Evolutionary conservation across 2,113 vertebrate genomes (phyloP).

Genomic region (Corythaixoides concolor): DNA sequence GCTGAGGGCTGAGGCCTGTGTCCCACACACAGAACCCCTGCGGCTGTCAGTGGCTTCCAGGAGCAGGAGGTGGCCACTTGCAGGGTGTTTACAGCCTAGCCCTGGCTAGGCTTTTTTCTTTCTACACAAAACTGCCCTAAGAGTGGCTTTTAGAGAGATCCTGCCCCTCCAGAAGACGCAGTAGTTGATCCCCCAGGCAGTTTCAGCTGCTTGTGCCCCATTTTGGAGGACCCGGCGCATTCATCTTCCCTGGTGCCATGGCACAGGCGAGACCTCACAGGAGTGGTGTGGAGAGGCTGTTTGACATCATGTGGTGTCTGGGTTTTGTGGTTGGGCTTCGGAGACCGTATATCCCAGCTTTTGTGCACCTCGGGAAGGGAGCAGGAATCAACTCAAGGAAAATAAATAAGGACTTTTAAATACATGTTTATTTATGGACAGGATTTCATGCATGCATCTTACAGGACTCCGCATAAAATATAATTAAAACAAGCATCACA

Average conservation of each 20-base stretch:
- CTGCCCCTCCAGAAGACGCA: background rate
- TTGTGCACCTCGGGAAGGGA: background rate
- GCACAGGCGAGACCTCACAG: background rate
- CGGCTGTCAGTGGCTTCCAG: background rate
- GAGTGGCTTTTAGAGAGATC: background rate
- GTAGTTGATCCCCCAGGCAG: background rate
- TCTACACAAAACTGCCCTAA: background rate
- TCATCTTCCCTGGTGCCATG: accelerated
- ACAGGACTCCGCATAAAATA: background rate
- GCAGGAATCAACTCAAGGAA: background rate
- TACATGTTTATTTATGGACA: constrained; percentile 26
- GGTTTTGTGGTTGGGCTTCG: background rate
- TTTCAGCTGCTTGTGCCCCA: accelerated
- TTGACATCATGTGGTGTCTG: background rate
- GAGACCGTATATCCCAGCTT: background rate
- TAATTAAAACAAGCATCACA: constrained; percentile 50
- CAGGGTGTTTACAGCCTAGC: background rate
- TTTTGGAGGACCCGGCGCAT: accelerated
- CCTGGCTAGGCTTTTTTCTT: background rate
- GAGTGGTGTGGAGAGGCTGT: background rate
- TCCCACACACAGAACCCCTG: accelerated
- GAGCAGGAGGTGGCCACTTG: background rate
- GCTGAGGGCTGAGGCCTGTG: too few species aligned
- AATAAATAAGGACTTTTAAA: constrained; percentile 31
- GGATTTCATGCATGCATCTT: constrained; percentile 31